Percentiles rank a stretch among this genome's conserved stretches.
Conservation (phyloP, 2,113 vertebrate species). For the Nansenia antarctica region DNA sequence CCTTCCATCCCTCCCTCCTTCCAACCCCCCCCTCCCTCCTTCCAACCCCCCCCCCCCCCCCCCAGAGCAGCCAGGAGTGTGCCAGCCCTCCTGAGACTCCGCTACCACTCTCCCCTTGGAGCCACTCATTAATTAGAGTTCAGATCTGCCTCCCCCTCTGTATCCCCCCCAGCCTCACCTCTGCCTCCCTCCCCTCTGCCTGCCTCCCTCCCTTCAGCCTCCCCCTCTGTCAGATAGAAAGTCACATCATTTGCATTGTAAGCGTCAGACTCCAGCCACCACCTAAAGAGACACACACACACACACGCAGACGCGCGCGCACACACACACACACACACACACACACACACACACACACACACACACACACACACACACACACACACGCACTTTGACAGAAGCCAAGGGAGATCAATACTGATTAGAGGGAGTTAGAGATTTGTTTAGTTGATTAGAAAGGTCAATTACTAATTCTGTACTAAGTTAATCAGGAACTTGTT, state of each 20-base stretch:
- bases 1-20: not conserved
- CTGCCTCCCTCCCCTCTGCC: constrained; percentile 46
- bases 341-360: constrained; percentile 5
- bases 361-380: not conserved
- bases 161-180: no score
- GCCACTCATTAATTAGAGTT: constrained; percentile 74
- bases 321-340: constrained; percentile 9
- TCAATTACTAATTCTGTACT: constrained; percentile 86
- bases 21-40: no score
- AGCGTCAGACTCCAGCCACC: constrained; percentile 41
- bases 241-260: constrained; percentile 63
- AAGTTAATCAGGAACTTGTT: constrained; percentile 84
- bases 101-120: constrained; percentile 53
- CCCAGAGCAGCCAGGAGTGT: constrained; percentile 49
- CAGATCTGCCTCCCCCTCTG: constrained; percentile 50
- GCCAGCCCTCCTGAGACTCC: constrained; percentile 60
- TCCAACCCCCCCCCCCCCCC: not conserved
- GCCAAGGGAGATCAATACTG: constrained; percentile 74
- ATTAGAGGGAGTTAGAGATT: constrained; percentile 79
- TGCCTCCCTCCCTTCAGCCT: no score
- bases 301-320: not conserved
- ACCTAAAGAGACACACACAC: constrained; percentile 5
- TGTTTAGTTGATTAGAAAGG: constrained; percentile 87
- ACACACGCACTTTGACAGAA: not conserved
- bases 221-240: constrained; percentile 43